Conservation (phyloP, 2,113 vertebrate species). For the Corvus cornix region DNA sequence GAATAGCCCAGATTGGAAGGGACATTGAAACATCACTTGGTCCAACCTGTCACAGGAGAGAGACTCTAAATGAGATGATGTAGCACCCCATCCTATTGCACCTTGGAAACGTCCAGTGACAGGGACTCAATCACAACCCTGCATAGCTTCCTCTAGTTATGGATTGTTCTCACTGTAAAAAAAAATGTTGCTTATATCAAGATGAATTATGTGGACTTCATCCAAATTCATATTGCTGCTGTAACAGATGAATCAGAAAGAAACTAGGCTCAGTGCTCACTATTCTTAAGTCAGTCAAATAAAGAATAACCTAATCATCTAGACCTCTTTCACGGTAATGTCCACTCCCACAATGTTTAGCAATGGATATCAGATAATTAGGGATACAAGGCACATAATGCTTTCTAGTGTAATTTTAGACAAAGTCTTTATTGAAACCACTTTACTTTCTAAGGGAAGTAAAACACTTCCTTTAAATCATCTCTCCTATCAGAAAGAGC, state of each 20-base stretch:
- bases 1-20: not conserved
- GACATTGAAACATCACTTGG: not conserved
- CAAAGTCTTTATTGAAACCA: not conserved
- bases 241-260: not conserved
- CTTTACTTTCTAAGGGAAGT: not conserved
- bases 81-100: not conserved
- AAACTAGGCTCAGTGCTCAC: not conserved
- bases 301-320: not conserved
- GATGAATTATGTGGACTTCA: not conserved
- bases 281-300: not conserved
- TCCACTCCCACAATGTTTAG: not conserved
- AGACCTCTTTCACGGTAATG: not conserved
- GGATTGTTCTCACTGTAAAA: not conserved
- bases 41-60: not conserved
- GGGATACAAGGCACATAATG: not conserved
- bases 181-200: not conserved
- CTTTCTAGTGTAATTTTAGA: not conserved
- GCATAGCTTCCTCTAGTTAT: not conserved
- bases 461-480: not conserved
- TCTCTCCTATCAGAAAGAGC: not conserved
- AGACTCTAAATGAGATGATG: not conserved
- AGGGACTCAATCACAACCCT: no score
- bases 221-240: not conserved
- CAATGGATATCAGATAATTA: not conserved
- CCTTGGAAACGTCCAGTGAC: not conserved